Conservation (phyloP, 2,113 vertebrate species). For the Erinaceus europaeus region DNA sequence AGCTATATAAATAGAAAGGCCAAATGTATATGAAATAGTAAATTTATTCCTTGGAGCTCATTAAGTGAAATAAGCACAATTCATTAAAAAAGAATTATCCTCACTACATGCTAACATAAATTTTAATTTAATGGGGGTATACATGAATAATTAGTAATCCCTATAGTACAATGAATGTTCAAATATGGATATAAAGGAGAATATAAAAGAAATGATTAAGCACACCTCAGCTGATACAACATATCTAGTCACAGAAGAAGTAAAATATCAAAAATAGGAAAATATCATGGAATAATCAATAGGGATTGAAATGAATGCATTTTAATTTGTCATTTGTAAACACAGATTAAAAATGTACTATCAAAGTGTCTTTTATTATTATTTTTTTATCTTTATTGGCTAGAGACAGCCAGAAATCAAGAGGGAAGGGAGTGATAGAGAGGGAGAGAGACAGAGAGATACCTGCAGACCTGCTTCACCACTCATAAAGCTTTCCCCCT, state of each 20-base stretch:
- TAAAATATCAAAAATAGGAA: neutral
- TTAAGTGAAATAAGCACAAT: neutral
- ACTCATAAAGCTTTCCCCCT: too few species aligned
- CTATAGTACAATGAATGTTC: neutral
- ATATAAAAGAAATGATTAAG: neutral
- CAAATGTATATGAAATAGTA: neutral
- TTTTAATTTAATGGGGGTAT: neutral
- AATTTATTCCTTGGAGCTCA: neutral
- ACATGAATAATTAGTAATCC: neutral
- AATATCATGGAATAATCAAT: neutral
- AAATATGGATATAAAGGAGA: neutral
- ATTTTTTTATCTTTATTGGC: neutral
- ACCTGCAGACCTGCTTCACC: too few species aligned
- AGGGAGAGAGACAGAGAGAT: too few species aligned
- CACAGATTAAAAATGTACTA: neutral
- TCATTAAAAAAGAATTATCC: conserved; percentile 23
- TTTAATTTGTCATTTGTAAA: neutral
- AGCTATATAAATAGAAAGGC: neutral
- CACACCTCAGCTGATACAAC: neutral
- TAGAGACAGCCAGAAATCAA: too few species aligned
- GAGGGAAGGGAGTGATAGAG: too few species aligned
- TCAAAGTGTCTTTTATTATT: neutral
- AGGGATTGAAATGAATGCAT: neutral
- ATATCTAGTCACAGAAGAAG: neutral
- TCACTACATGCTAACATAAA: neutral